Evolutionary conservation across 2,888 invertebrate genomes (phyloP).

Genomic region (Ochropleura leucogaster): DNA sequence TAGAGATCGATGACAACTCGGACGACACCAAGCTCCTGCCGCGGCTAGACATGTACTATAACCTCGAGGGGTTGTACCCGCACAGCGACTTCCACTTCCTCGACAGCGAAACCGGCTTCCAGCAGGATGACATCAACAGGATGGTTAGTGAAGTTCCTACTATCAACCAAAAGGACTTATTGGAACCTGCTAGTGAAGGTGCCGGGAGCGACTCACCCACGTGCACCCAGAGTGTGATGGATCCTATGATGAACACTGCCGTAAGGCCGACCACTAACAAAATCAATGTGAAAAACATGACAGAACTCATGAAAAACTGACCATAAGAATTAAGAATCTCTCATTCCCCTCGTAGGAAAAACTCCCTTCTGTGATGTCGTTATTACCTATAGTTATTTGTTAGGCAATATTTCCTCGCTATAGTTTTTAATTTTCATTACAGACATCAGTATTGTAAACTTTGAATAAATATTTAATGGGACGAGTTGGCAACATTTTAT

Average conservation of each 20-base stretch:
- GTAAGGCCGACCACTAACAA: slow-evolving; percentile 84
- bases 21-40: slow-evolving; percentile 86
- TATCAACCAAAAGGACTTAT: slow-evolving; percentile 79
- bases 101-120: slow-evolving; percentile 72
- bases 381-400: slow-evolving; percentile 34
- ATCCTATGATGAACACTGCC: slow-evolving; percentile 88
- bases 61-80: slow-evolving; percentile 83
- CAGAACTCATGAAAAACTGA: slow-evolving; percentile 87
- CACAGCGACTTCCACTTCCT: slow-evolving; percentile 87
- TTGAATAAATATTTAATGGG: neutral
- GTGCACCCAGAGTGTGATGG: slow-evolving; percentile 84
- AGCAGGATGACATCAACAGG: slow-evolving; percentile 71
- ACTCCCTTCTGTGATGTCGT: slow-evolving; percentile 49
- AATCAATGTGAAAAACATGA: slow-evolving; percentile 87
- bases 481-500: neutral
- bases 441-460: neutral
- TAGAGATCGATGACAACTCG: slow-evolving; percentile 88
- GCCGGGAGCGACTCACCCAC: slow-evolving; percentile 77
- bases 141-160: slow-evolving; percentile 83
- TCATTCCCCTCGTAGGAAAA: slow-evolving; percentile 22
- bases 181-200: slow-evolving; percentile 73
- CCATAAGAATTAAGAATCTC: slow-evolving; percentile 31
- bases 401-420: slow-evolving; percentile 31
- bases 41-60: slow-evolving; percentile 85
- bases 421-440: neutral